Evolutionary conservation across 1,140 invertebrate species (phyloP).

Genomic region (Nilaparvata lugens): DNA sequence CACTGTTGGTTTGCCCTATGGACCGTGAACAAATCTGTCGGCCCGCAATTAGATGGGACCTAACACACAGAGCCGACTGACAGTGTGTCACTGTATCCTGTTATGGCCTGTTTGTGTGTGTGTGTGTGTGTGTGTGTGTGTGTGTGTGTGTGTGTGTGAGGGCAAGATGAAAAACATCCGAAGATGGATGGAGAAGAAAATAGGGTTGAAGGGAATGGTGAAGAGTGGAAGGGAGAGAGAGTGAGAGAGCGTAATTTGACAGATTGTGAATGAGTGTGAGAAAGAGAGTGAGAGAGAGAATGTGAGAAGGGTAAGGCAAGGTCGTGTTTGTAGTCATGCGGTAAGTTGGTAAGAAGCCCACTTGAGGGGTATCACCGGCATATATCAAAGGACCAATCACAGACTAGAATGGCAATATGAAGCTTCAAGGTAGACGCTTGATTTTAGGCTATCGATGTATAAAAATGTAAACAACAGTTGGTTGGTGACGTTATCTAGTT

Average conservation of each 20-base stretch:
- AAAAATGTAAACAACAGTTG: too few species aligned
- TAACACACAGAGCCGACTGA: slow-evolving; percentile 15
- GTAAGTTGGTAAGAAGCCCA: slow-evolving; percentile 11
- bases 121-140: too few species aligned
- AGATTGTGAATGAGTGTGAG: too few species aligned
- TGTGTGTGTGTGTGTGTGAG: too few species aligned
- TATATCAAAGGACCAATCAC: background rate
- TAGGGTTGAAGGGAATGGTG: too few species aligned
- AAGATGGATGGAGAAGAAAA: background rate
- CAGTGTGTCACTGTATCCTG: slow-evolving; percentile 4
- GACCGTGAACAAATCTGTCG: slow-evolving; percentile 11
- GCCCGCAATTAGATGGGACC: slow-evolving; percentile 14
- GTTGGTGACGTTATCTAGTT: too few species aligned
- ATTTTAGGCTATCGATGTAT: too few species aligned
- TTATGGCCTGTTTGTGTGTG: too few species aligned
- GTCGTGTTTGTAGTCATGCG: slow-evolving; percentile 11
- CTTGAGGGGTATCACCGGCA: slow-evolving; percentile 4
- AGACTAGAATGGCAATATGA: too few species aligned
- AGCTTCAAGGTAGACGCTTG: too few species aligned
- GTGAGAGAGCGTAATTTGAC: too few species aligned
- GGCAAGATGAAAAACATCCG: background rate
- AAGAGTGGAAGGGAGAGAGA: too few species aligned
- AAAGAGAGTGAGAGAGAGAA: slow-evolving; percentile 15
- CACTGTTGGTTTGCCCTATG: background rate
- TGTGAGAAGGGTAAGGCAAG: slow-evolving; percentile 11